Percentiles rank a stretch among this genome's conserved stretches.
Evolutionary conservation across 1,140 invertebrate species (phyloP).

Genomic region (Scaptomyza montana): DNA sequence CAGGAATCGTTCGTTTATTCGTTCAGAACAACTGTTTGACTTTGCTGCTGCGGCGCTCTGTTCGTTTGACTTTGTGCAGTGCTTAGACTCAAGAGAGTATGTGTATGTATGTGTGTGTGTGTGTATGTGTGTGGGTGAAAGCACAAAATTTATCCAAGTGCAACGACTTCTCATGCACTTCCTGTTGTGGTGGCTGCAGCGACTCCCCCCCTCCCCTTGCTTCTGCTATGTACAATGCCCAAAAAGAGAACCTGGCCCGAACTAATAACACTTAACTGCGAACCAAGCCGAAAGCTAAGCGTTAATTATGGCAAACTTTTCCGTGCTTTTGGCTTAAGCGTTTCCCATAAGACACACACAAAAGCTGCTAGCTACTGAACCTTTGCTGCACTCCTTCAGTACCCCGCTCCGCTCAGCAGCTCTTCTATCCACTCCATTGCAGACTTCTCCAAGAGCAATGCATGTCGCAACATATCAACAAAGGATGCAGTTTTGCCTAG

Average conservation of each 20-base stretch:
- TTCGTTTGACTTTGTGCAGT: slow-evolving; percentile 16
- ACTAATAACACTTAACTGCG: slow-evolving; percentile 74
- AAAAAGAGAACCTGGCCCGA: slow-evolving; percentile 35
- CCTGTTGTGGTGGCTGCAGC: neutral
- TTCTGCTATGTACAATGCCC: slow-evolving; percentile 38
- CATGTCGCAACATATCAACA: slow-evolving; percentile 77
- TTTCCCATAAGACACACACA: slow-evolving; percentile 63
- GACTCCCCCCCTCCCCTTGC: neutral
- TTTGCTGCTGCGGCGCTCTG: neutral
- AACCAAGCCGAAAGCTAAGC: slow-evolving; percentile 54
- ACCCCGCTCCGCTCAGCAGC: neutral
- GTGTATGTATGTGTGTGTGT: slow-evolving; percentile 20
- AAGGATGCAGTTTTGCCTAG: slow-evolving; percentile 68
- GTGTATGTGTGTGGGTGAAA: slow-evolving; percentile 9
- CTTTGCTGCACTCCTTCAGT: slow-evolving; percentile 25
- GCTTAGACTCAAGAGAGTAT: slow-evolving; percentile 23
- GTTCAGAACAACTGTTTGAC: slow-evolving; percentile 39
- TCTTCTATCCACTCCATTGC: neutral
- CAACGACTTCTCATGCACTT: slow-evolving; percentile 48
- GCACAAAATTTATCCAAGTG: slow-evolving; percentile 26
- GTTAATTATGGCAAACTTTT: slow-evolving; percentile 75
- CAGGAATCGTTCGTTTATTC: neutral
- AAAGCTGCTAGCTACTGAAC: slow-evolving; percentile 71
- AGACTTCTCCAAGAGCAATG: slow-evolving; percentile 33
- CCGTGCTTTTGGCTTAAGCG: slow-evolving; percentile 56